Evolutionary conservation across 2,888 invertebrate species (phyloP).

Genomic region (Drosophila melanocephala): DNA sequence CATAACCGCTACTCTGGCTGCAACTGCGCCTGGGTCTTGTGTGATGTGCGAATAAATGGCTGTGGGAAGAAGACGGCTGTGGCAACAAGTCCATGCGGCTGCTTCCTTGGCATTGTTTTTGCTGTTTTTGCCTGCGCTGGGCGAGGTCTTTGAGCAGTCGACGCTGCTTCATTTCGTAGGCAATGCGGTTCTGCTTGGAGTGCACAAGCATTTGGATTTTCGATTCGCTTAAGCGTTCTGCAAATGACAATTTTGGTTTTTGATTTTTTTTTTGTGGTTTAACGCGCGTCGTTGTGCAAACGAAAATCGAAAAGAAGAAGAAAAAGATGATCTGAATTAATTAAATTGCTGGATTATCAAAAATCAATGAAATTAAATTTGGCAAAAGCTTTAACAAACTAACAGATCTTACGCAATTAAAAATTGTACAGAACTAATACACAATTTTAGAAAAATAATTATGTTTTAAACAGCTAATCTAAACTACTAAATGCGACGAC

Average conservation of each 20-base stretch:
- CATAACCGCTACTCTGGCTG: slow-evolving; percentile 83
- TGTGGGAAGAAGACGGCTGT: background rate
- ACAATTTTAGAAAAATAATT: slow-evolving; percentile 1
- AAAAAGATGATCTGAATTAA: slow-evolving; percentile 75
- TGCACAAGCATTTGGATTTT: slow-evolving; percentile 80
- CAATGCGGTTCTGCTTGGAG: slow-evolving; percentile 77
- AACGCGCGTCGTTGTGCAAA: slow-evolving; percentile 67
- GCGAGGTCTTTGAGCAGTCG: slow-evolving; percentile 27
- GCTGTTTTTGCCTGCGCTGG: slow-evolving; percentile 29
- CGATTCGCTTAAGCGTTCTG: slow-evolving; percentile 85
- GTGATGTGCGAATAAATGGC: slow-evolving; percentile 2
- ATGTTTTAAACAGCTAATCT: slow-evolving; percentile 15
- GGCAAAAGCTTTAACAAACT: slow-evolving; percentile 47
- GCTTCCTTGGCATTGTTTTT: slow-evolving; percentile 14
- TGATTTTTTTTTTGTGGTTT: slow-evolving; percentile 28
- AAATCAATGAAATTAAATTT: slow-evolving; percentile 53
- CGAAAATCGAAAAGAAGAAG: slow-evolving; percentile 76
- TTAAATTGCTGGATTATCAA: slow-evolving; percentile 84
- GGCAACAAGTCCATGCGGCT: slow-evolving; percentile 21
- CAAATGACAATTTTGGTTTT: slow-evolving; percentile 65
- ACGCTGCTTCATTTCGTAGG: slow-evolving; percentile 61
- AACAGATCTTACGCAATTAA: slow-evolving; percentile 17
- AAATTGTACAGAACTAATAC: slow-evolving; percentile 24
- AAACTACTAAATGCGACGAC: slow-evolving; percentile 67
- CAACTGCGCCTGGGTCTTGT: slow-evolving; percentile 35